A percentile compares a stretch with the other conserved stretches of the same genome.
These are phyloP conservation scores for Brienomyrus brachyistius DNA, from an alignment of 2,113 vertebrate species.

Conservation along the genomic window DNA sequence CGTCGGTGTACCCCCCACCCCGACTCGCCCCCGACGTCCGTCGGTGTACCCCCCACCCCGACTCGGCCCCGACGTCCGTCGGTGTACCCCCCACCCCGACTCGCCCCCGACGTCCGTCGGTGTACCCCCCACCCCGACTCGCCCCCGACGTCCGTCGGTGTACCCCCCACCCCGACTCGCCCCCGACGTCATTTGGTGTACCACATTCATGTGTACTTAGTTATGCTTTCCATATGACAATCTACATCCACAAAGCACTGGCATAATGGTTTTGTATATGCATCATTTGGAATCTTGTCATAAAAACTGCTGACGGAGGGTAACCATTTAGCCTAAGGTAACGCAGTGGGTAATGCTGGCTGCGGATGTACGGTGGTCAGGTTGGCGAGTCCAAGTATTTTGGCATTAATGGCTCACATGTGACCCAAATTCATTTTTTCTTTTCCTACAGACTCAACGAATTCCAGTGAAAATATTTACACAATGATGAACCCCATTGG, in stretches of 20 bases:
- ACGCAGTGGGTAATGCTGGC: not conserved
- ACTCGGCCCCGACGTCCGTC: no score
- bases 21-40: no score
- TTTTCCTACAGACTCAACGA: slow-evolving; percentile 69
- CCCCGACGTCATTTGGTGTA: not conserved
- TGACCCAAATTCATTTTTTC: not conserved
- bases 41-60: no score
- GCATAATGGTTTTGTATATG: not conserved
- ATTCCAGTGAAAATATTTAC: slow-evolving; percentile 87
- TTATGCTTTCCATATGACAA: not conserved
- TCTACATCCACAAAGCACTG: not conserved
- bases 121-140: not conserved
- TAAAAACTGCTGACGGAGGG: not conserved
- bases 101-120: no score
- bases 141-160: not conserved
- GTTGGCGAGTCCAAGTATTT: not conserved
- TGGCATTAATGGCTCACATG: not conserved
- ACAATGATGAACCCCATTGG: slow-evolving; percentile 84
- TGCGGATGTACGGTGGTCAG: not conserved
- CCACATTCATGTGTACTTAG: slow-evolving; percentile 10
- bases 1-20: no score
- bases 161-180: not conserved
- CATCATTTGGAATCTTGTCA: not conserved
- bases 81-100: no score
- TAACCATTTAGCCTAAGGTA: not conserved